Conservation (phyloP, 2,888 invertebrate species). For the Melieria omissa region DNA sequence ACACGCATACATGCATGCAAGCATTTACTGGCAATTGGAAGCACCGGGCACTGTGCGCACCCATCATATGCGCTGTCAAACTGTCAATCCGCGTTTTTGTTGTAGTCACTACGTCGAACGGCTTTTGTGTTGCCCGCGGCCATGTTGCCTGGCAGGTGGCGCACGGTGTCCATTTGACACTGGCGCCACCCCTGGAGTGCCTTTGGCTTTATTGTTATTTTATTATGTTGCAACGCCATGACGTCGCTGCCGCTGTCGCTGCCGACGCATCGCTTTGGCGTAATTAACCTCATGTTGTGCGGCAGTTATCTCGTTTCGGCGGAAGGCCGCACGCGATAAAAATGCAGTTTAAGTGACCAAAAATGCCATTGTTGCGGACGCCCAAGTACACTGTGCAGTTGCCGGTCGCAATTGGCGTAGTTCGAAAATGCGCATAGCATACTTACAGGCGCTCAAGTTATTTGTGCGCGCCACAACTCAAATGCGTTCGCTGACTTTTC, state of each 20-base stretch:
- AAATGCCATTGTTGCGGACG: too few relatives aligned
- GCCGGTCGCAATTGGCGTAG: too few relatives aligned
- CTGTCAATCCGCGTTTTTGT: conserved; percentile 24
- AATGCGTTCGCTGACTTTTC: too few relatives aligned
- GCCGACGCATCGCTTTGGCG: conserved; percentile 2
- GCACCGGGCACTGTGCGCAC: conserved; percentile 4
- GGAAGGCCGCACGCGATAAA: too few relatives aligned
- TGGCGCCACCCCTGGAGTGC: not conserved
- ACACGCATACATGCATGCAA: not conserved
- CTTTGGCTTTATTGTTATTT: not conserved
- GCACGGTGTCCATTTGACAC: not conserved
- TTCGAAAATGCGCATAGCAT: too few relatives aligned
- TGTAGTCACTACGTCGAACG: not conserved
- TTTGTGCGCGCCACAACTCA: too few relatives aligned
- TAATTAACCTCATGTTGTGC: conserved; percentile 35
- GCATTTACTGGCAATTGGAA: not conserved
- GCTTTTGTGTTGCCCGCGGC: conserved; percentile 5
- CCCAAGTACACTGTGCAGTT: too few relatives aligned
- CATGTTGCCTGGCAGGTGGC: conserved; percentile 1
- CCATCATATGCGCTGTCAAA: conserved; percentile 25
- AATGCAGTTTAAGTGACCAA: too few relatives aligned
- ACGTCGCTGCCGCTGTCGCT: conserved; percentile 15
- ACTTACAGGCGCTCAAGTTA: too few relatives aligned
- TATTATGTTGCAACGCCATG: not conserved
- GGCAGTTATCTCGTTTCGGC: conserved; percentile 24